These are phyloP conservation scores for Cantharis nigra DNA, from an alignment of 2,888 invertebrate species.

Conservation along the genomic window DNA sequence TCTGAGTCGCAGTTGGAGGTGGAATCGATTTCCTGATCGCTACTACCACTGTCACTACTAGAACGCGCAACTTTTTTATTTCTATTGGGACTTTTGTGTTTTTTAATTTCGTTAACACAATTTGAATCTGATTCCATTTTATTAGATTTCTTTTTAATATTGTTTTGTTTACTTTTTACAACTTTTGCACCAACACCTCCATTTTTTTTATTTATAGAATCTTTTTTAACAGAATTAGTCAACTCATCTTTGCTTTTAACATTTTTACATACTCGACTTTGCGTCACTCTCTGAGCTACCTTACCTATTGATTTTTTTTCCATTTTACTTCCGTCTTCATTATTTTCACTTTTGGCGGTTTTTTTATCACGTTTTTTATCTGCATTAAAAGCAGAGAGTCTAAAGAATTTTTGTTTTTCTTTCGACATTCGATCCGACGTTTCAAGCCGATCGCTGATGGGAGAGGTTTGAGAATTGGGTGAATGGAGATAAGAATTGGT, in stretches of 20 bases:
- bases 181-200: not conserved
- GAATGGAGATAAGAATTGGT: slow-evolving; percentile 47
- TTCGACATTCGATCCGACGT: slow-evolving; percentile 80
- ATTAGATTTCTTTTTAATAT: slow-evolving; percentile 1
- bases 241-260: slow-evolving; percentile 18
- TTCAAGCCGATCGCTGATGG: slow-evolving; percentile 56
- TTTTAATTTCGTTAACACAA: slow-evolving; percentile 19
- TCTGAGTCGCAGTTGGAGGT: slow-evolving; percentile 41
- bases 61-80: slow-evolving; percentile 6
- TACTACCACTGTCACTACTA: slow-evolving; percentile 4
- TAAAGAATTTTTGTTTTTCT: slow-evolving; percentile 87
- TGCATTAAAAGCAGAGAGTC: slow-evolving; percentile 78
- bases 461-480: slow-evolving; percentile 46
- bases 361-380: slow-evolving; percentile 58
- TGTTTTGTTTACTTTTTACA: not conserved
- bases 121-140: slow-evolving; percentile 28
- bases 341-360: slow-evolving; percentile 5
- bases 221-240: not conserved
- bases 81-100: not conserved
- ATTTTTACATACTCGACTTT: slow-evolving; percentile 25
- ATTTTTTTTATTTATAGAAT: not conserved
- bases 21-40: slow-evolving; percentile 38
- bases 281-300: slow-evolving; percentile 17
- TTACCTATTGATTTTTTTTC: slow-evolving; percentile 12
- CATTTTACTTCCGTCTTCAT: not conserved